A percentile compares a stretch with the other conserved stretches of the same genome.
phyloP scores from a whole-genome alignment of 2,888 invertebrate species.

The Perithous albicinctus region DNA sequence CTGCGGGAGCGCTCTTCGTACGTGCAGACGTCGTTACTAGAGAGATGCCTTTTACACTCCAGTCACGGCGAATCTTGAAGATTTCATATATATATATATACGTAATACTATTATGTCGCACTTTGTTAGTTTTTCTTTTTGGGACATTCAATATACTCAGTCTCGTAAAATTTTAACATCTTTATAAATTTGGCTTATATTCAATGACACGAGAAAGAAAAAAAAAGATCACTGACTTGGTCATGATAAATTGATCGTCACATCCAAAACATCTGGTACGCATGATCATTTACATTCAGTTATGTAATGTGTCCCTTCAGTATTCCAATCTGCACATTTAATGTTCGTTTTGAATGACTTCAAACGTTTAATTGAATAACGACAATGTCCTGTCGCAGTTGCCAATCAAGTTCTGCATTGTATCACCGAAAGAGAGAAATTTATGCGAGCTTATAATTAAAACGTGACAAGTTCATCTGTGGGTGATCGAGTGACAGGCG shows the following conservation, averaged over 20 bases:
- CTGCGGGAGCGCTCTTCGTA: background rate
- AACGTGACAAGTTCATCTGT: constrained; percentile 18
- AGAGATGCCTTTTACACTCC: background rate
- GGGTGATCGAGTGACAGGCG: background rate
- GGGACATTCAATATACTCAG: background rate
- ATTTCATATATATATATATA: background rate
- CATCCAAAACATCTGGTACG: too few species aligned
- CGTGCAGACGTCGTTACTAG: constrained; percentile 21
- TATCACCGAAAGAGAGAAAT: constrained; percentile 1
- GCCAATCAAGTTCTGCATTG: background rate
- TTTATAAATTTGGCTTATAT: too few species aligned
- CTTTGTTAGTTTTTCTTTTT: background rate
- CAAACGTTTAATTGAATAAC: background rate
- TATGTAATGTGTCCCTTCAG: background rate
- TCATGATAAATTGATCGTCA: too few species aligned
- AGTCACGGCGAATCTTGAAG: background rate
- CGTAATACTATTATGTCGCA: background rate
- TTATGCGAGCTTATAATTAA: constrained; percentile 10
- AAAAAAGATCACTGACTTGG: too few species aligned
- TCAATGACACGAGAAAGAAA: too few species aligned
- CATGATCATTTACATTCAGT: too few species aligned
- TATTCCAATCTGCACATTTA: background rate
- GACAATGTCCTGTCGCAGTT: background rate
- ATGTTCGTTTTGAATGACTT: background rate
- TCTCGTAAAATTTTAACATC: too few species aligned